These are phyloP conservation scores for Novumbra hubbsi DNA, from an alignment of 2,797 vertebrate species.

Conservation along the genomic window DNA sequence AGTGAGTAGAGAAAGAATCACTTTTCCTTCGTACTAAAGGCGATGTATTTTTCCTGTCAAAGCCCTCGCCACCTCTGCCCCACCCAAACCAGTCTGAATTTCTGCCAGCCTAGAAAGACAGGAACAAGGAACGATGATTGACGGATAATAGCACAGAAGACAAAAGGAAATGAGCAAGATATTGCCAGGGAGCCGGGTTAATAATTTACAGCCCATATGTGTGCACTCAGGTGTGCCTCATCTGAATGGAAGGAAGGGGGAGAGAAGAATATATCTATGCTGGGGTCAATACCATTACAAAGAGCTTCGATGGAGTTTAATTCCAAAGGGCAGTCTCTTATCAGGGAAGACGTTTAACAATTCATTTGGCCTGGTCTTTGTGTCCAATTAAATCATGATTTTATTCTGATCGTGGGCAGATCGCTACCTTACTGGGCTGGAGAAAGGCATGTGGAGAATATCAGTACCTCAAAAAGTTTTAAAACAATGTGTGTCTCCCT, in stretches of 20 bases:
- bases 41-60: conserved; percentile 20
- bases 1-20: neutral
- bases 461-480: neutral
- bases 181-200: conserved; percentile 39
- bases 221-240: conserved; percentile 42
- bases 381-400: conserved; percentile 2
- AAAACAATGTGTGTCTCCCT: neutral
- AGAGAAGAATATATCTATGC: neutral
- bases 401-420: neutral
- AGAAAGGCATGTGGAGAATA: neutral
- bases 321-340: conserved; percentile 23
- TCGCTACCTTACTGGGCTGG: neutral
- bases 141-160: conserved; percentile 25
- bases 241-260: conserved; percentile 17
- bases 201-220: conserved; percentile 49
- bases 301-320: conserved; percentile 12
- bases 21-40: neutral
- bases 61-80: neutral
- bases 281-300: conserved; percentile 20
- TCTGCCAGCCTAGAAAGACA: neutral
- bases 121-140: conserved; percentile 10
- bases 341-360: conserved; percentile 15
- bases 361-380: conserved; percentile 8
- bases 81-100: neutral
- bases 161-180: conserved; percentile 33